Evolutionary conservation across 2,888 invertebrate genomes (phyloP).

Genomic region (Himalopsyche anomala): DNA sequence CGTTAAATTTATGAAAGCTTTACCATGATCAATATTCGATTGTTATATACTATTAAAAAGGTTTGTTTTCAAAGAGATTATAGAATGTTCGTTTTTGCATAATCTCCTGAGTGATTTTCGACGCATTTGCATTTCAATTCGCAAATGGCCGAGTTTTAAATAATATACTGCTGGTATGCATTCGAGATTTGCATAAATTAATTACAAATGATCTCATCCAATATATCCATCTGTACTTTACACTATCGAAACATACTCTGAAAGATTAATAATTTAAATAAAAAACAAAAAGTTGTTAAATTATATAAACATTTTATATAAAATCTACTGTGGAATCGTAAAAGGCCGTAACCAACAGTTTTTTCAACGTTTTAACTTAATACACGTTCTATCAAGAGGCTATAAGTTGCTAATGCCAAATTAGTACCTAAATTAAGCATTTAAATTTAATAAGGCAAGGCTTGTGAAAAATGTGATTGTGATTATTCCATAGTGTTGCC

Average conservation of each 20-base stretch:
- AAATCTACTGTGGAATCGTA: no score
- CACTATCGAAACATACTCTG: background rate
- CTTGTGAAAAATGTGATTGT: no score
- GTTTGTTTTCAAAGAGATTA: conserved; percentile 3
- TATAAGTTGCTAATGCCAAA: no score
- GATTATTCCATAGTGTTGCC: no score
- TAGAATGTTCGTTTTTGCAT: conserved; percentile 26
- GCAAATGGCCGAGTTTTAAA: conserved; percentile 14
- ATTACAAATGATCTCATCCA: background rate
- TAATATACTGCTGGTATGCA: background rate
- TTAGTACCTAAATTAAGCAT: no score
- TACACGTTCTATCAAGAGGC: no score
- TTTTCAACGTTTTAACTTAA: no score
- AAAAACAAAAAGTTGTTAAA: no score
- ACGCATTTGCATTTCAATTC: conserved; percentile 16
- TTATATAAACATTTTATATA: no score
- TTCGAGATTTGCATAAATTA: conserved; percentile 26
- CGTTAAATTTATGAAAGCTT: no score
- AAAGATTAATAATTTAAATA: background rate
- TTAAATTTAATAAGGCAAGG: no score
- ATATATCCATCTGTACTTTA: background rate
- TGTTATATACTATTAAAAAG: background rate
- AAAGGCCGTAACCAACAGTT: no score
- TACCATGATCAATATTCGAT: background rate
- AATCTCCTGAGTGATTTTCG: conserved; percentile 23